phyloP scores from a whole-genome alignment of 2,888 invertebrate genomes.

The Leucozona laternaria region DNA sequence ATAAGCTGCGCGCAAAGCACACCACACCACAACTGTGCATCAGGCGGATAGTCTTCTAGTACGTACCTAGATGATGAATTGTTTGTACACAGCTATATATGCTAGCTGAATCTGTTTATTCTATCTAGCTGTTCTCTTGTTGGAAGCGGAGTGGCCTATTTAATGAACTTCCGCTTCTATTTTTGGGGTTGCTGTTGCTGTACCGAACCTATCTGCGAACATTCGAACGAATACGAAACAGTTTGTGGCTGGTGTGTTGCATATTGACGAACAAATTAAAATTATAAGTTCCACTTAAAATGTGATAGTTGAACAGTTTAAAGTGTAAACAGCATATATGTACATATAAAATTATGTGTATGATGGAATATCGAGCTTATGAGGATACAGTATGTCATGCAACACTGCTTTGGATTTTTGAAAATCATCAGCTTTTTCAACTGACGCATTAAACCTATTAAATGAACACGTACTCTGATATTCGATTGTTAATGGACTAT shows the following conservation, averaged over 20 bases:
- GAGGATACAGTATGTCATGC: not conserved
- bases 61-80: too few species aligned
- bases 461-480: too few species aligned
- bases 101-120: not conserved
- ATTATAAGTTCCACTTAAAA: conserved; percentile 52
- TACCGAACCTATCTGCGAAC: too few species aligned
- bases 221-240: conserved; percentile 14
- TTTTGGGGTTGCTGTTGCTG: conserved; percentile 35
- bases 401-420: too few species aligned
- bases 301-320: conserved; percentile 17
- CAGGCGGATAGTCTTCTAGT: not conserved
- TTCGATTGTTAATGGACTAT: too few species aligned
- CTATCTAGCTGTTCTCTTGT: not conserved
- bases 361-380: not conserved
- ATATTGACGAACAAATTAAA: conserved; percentile 59
- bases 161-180: conserved; percentile 70
- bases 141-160: conserved; percentile 28
- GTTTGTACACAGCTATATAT: not conserved
- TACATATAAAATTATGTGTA: not conserved
- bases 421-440: too few species aligned
- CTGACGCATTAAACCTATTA: too few species aligned
- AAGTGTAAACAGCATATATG: not conserved
- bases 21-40: not conserved
- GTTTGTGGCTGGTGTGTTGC: conserved; percentile 22
- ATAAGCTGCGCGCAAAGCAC: not conserved